Conservation (phyloP, 2,113 vertebrate genomes). For the Ciconia stormi region DNA sequence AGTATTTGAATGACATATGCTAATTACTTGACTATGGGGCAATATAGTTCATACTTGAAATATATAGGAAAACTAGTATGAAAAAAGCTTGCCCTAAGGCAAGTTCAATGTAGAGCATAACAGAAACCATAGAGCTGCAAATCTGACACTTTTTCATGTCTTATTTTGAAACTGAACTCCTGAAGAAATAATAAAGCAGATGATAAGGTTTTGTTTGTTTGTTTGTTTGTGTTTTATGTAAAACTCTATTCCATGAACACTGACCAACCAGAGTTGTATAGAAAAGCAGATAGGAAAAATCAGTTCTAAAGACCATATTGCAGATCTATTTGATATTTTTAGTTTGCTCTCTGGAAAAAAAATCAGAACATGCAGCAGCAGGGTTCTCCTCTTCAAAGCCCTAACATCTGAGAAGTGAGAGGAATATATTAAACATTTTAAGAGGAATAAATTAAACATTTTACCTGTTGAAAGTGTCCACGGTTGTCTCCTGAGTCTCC, state of each 20-base stretch:
- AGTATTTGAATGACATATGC: neutral
- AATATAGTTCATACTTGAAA: neutral
- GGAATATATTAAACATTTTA: neutral
- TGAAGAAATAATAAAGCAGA: neutral
- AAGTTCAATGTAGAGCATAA: neutral
- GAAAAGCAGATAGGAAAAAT: neutral
- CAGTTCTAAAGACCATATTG: neutral
- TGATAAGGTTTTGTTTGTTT: neutral
- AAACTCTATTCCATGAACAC: neutral
- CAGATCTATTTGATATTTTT: neutral
- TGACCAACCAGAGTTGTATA: neutral
- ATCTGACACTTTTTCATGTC: neutral
- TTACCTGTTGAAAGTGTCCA: neutral
- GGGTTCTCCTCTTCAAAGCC: neutral
- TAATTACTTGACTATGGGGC: neutral
- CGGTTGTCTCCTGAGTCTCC: neutral
- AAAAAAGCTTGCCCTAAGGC: neutral
- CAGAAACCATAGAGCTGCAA: neutral
- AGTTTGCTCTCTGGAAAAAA: neutral
- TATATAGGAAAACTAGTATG: neutral
- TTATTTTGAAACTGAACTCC: neutral
- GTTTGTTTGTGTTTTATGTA: neutral
- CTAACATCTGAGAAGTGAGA: neutral
- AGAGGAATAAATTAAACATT: neutral
- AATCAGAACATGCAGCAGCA: neutral